phyloP scores from a whole-genome alignment of 2,888 invertebrate species.

The Eupithecia dodoneata region DNA sequence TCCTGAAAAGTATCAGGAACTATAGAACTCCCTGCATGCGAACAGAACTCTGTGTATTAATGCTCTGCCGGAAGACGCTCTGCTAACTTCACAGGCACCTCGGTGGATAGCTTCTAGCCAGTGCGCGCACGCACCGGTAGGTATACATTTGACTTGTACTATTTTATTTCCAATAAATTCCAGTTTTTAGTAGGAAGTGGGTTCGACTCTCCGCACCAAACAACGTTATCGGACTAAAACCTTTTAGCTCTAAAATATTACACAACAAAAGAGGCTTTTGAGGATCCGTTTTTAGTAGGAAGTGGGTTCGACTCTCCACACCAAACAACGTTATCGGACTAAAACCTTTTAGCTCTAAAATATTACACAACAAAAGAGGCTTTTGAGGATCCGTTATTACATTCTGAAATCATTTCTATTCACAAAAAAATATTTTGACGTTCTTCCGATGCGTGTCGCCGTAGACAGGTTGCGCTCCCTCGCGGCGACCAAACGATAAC shows the following conservation, averaged over 20 bases:
- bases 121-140: no score
- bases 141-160: no score
- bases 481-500: no score
- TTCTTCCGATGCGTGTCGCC: constrained; percentile 21
- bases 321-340: constrained; percentile 20
- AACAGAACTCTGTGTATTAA: no score
- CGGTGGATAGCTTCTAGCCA: no score
- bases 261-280: constrained; percentile 22
- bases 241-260: constrained; percentile 29
- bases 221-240: constrained; percentile 24
- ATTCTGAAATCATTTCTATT: constrained; percentile 35
- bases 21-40: no score
- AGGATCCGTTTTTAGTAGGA: constrained; percentile 22
- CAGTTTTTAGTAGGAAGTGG: neutral
- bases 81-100: no score
- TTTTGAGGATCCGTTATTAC: constrained; percentile 27
- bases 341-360: constrained; percentile 30
- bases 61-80: no score
- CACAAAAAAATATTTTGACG: constrained; percentile 27
- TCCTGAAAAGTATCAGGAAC: no score
- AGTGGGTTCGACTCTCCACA: constrained; percentile 20
- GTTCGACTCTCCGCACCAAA: constrained; percentile 22
- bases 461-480: neutral
- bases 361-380: constrained; percentile 23
- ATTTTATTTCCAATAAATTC: no score